Evolutionary conservation across 2,888 invertebrate species (phyloP), one percentile per base, ranked within the genome.

Genomic region (Chymomyza caudatula): DNA sequence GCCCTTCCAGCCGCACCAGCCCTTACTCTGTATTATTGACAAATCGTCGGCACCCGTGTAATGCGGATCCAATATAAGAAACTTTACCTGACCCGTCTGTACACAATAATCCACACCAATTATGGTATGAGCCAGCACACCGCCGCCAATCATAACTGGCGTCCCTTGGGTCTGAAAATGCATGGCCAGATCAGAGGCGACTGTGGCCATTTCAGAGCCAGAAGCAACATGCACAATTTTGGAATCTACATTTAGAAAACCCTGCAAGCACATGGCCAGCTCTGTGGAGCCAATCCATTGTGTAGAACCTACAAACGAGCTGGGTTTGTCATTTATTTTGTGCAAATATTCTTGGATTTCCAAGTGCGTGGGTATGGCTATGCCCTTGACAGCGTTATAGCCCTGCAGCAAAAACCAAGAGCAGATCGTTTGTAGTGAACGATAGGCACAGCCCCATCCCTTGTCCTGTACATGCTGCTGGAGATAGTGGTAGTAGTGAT

Each of bases 361-460:
- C 85, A 91, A 91, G 89, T 97, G 97, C 3, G 93, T 93, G 15
- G 98, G 99, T 66, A 97, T 92, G 15, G 93, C 91, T 20, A 74
- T 67, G 22, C 22, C 52, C 4, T 43, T 43, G 57, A 92, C 92
- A 54, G 94, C 92, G 1, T 95, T 95, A 87, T 95, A 97, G 4
- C 97, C 97, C 91, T 98, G 97, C 82, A 94, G 92, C 87, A 94
- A 93, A 92, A 96, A 98, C 99, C 99, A 99, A 0, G 98, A 98
- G 74, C 96, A 94, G 71, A 99, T 93, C 0, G 99, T 98, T 91
- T 99, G 99, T 85, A 99, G 92, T 0, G 98, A 98, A 68, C 99
- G 93, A 89, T 99, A 99, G 0, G 99, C 99, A 91, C 99, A 99
- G 3, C 99, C 99, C 99, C 99, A 99, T n/a, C 98, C 98, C 89